Conservation (phyloP, 1,140 invertebrate genomes). For the Drosophila burlai region DNA sequence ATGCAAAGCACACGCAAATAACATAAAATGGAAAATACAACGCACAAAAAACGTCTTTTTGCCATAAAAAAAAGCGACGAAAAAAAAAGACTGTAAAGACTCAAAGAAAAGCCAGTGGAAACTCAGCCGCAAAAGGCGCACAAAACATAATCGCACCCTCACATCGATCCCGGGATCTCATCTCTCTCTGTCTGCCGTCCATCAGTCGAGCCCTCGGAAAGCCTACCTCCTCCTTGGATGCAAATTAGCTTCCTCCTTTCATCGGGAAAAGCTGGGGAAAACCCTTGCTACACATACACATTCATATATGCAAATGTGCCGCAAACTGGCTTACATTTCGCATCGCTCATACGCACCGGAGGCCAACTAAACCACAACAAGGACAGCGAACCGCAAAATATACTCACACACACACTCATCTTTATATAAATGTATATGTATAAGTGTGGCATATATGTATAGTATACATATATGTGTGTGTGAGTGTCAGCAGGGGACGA, state of each 20-base stretch:
- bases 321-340: conserved; percentile 69
- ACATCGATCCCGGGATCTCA: conserved; percentile 23
- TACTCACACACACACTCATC: neutral
- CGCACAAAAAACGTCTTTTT: conserved; percentile 29
- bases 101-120: conserved; percentile 50
- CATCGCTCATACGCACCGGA: conserved; percentile 54
- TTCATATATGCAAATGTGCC: conserved; percentile 63
- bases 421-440: too few species aligned
- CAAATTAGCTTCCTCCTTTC: conserved; percentile 64
- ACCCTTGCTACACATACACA: conserved; percentile 21
- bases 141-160: conserved; percentile 46
- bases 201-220: neutral
- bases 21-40: conserved; percentile 53
- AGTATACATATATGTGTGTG: neutral
- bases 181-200: neutral
- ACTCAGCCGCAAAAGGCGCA: conserved; percentile 67
- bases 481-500: conserved; percentile 1
- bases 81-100: conserved; percentile 5
- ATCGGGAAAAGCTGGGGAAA: neutral
- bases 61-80: conserved; percentile 50
- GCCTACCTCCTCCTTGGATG: conserved; percentile 46
- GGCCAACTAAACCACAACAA: conserved; percentile 24
- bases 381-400: conserved; percentile 23
- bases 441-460: neutral
- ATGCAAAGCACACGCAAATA: conserved; percentile 74